phyloP scores from a whole-genome alignment of 2,888 invertebrate genomes.

The Lepidocyrtoides sp. region DNA sequence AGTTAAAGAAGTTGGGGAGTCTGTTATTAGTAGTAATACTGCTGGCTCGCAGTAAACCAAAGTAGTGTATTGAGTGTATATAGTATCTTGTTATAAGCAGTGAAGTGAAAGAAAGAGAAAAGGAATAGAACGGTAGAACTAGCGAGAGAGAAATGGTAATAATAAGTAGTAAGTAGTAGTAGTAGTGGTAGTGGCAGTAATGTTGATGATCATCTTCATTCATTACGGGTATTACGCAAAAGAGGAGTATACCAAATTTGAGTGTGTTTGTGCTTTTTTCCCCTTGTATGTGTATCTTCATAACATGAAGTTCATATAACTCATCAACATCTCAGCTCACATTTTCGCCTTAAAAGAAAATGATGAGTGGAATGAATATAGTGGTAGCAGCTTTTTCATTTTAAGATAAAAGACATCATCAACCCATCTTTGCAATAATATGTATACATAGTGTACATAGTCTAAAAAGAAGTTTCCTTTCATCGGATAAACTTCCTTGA shows the following conservation, averaged over 20 bases:
- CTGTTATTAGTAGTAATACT: constrained; percentile 26
- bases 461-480: too few species aligned
- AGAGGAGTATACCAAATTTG: constrained; percentile 63
- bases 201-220: constrained; percentile 61
- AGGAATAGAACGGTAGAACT: not conserved
- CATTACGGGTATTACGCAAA: constrained; percentile 63
- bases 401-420: not conserved
- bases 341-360: constrained; percentile 1
- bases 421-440: not conserved
- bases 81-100: constrained; percentile 39
- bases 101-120: constrained; percentile 28
- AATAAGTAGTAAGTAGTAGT: constrained; percentile 49
- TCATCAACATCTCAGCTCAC: constrained; percentile 21
- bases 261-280: constrained; percentile 20
- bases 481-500: not conserved
- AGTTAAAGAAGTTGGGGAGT: constrained; percentile 15
- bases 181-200: not conserved
- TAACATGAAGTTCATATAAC: too few species aligned
- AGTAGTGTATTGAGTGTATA: not conserved
- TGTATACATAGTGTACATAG: not conserved
- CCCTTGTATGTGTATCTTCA: constrained; percentile 11
- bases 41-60: constrained; percentile 2
- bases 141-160: constrained; percentile 32
- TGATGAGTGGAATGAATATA: constrained; percentile 27
- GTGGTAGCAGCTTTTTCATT: constrained; percentile 16